Percentiles rank a stretch among this genome's conserved stretches.
Evolutionary conservation across 2,113 vertebrate genomes (phyloP).

Genomic region (Anthoscopus minutus): DNA sequence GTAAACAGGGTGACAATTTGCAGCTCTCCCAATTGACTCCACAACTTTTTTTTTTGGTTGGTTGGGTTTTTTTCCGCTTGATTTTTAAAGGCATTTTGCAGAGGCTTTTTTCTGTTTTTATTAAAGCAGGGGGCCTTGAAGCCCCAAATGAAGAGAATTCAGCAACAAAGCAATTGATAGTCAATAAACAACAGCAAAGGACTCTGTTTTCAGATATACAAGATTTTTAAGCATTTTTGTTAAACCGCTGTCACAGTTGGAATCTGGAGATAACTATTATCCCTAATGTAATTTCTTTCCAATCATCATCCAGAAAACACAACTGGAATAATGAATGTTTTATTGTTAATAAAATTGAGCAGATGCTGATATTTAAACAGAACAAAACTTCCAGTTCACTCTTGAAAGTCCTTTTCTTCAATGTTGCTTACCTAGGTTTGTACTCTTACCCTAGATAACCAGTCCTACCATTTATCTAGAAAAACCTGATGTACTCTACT

Average conservation of each 20-base stretch:
- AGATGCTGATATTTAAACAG: neutral
- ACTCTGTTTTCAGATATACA: neutral
- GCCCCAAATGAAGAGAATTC: neutral
- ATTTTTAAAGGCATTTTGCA: rapidly evolving
- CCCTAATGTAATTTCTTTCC: neutral
- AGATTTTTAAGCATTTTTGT: neutral
- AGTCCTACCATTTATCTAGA: neutral
- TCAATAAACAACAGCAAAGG: neutral
- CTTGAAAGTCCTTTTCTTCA: neutral
- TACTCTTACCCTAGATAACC: neutral
- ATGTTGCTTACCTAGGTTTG: neutral
- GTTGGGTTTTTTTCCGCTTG: rapidly evolving
- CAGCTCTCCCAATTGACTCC: neutral
- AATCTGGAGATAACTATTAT: neutral
- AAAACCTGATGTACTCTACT: neutral
- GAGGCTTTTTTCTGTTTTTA: neutral
- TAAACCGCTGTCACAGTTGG: neutral
- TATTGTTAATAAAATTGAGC: neutral
- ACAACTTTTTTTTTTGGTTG: too few relatives aligned
- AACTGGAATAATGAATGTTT: neutral
- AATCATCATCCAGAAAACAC: neutral
- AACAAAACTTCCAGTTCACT: neutral
- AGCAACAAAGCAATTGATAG: neutral
- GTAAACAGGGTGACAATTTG: neutral
- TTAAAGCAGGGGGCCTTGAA: rapidly evolving